Base-by-base conservation (phyloP, 2,797 vertebrate genomes). In the Esox masquinongy region DNA sequence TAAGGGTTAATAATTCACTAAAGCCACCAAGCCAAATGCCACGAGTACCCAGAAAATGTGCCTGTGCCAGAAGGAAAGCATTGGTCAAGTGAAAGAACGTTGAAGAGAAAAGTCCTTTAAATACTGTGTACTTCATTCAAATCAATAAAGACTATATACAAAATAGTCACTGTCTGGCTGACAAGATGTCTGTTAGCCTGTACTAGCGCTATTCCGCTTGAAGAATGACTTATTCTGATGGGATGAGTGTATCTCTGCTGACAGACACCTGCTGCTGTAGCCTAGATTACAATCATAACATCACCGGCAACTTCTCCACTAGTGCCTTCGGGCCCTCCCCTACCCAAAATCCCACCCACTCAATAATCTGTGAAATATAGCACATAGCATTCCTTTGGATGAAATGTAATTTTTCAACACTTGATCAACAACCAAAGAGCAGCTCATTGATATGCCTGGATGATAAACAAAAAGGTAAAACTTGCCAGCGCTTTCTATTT, bases 1-100 rank as follows among this genome's bases (percentile, higher is more conserved):
- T 95, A 92, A 94, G 95, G 93, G 95, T 97, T 97, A 96, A 96
- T 95, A 31, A 3, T 31, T 94, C 93, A 96, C 94, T 94, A 87
- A 94, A 96, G 94, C 95, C 94, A 96, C 69, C 73, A 94, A 97
- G 96, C 94, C 90, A 92, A 95, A 92, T 95, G 79, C 76, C 43
- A 74, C n/a, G 90, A 94, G 93, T 31, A 92, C 91, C 93, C 70
- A 79, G 92, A 92, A 92, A 84, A 92, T 90, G 90, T 86, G 92
- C 86, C 88, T 89, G 83, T 92, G 56, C 91, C 92, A 94, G 75
- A 78, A 80, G 49, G 53, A 83, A 88, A 95, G 95, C 89, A 89
- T 89, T 92, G 92, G 93, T 90, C 91, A 91, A 83, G 82, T 79
- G 31, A 61, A 61, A 16, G 64, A 26, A 22, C 12, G 29, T 29